Base-by-base conservation (phyloP, 2,888 invertebrate genomes). In the Bruchidius siliquastri region DNA sequence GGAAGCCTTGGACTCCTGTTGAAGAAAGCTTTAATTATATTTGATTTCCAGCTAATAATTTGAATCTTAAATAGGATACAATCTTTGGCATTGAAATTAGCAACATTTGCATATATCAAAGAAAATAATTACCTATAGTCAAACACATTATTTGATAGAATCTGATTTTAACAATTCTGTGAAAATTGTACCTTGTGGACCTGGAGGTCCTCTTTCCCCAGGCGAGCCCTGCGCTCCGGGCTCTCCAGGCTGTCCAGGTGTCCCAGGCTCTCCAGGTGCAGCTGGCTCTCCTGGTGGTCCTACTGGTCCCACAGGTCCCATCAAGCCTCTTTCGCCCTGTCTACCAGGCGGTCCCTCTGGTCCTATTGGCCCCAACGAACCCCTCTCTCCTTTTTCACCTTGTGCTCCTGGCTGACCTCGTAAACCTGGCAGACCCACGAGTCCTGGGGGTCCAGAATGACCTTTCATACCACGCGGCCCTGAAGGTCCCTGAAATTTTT, bases 271-370 rank as follows among this genome's bases (percentile, higher is more conserved):
- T 21, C 95, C 94, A 81, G 94, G 88, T 84, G 94, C 94, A 0
- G 93, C 95, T 70, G 93, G 91, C 85, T 95, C 95, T 20, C 95
- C 95, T 0, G 93, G 93, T 0, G 93, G 92, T 0, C 95, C 95
- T 0, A 89, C 88, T 0, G 92, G 91, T 2, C 95, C 95, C 22
- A 92, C 85, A 20, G 90, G 89, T n/a, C 95, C 95, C 83, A 92
- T 92, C 0, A 90, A 90, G 0, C 95, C 95, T 83, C 94, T 91
- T 82, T 94, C 94, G 76, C 95, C 87, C 80, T 83, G 83, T 26
- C 83, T 80, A 88, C 94, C 95, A 81, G 91, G 86, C 22, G 93
- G 91, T 73, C 96, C 96, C 86, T 94, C 94, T 20, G 92, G 92
- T 8, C 96, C 95, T 32, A 88, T 80, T 0, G 91, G 89, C 20